Evolutionary conservation across 2,113 vertebrate genomes (phyloP).

Genomic region (Irena cyanogastra): DNA sequence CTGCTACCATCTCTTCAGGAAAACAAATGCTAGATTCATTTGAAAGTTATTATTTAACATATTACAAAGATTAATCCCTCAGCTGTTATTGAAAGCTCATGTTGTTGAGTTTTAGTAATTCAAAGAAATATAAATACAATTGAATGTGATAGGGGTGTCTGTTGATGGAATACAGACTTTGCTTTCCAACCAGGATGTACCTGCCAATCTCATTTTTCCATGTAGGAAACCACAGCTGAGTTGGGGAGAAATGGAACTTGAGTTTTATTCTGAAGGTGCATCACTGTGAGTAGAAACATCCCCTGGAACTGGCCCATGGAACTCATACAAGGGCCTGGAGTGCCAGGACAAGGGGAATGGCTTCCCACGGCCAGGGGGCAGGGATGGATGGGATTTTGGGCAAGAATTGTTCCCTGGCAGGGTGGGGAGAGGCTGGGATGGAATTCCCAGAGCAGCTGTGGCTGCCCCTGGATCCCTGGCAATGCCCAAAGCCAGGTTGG

Average conservation of each 20-base stretch:
- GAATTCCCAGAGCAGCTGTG: not conserved
- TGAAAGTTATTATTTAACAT: not conserved
- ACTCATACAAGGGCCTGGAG: not conserved
- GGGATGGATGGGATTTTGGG: not conserved
- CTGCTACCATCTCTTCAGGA: not conserved
- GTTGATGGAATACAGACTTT: not conserved
- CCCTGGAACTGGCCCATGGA: not conserved
- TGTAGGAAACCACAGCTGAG: not conserved
- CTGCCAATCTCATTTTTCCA: not conserved
- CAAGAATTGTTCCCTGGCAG: not conserved
- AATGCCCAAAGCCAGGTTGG: not conserved
- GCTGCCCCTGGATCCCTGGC: not conserved
- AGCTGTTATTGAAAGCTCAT: not conserved
- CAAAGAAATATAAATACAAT: not conserved
- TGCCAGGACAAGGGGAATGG: rapidly evolving
- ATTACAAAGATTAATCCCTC: not conserved
- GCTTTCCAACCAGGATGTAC: not conserved
- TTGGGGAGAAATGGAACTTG: not conserved
- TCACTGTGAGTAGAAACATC: not conserved
- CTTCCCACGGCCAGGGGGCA: not conserved
- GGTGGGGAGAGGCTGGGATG: rapidly evolving
- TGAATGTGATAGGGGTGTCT: not conserved
- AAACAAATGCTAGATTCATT: not conserved
- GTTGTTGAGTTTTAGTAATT: not conserved
- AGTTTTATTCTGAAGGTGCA: not conserved